phyloP scores from a whole-genome alignment of 2,888 invertebrate genomes.

The Xiphydria camelus region DNA sequence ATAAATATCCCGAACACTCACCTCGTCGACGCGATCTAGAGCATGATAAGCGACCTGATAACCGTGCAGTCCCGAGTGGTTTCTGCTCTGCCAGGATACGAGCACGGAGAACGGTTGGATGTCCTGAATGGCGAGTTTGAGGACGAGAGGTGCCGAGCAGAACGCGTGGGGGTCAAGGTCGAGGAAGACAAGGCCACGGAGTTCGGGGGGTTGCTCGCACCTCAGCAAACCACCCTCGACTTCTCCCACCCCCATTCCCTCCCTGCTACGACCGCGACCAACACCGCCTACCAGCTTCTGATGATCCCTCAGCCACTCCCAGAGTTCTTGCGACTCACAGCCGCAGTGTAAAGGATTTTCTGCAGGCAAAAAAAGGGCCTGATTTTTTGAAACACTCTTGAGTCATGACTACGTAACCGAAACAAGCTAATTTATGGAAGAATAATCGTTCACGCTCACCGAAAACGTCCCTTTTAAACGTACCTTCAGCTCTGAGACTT shows the following conservation, averaged over 20 bases:
- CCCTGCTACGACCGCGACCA: conserved; percentile 58
- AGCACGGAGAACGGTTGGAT: conserved; percentile 85
- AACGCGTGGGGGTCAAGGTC: conserved; percentile 80
- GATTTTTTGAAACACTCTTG: no score
- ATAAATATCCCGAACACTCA: conserved; percentile 50
- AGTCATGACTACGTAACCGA: no score
- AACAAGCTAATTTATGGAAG: no score
- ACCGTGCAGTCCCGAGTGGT: conserved; percentile 81
- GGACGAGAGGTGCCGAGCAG: conserved; percentile 81
- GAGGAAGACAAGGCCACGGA: conserved; percentile 75
- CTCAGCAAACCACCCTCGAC: conserved; percentile 60
- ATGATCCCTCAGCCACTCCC: conserved; percentile 91
- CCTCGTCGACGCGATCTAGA: conserved; percentile 64
- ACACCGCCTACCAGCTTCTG: conserved; percentile 71
- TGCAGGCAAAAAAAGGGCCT: conserved; percentile 59
- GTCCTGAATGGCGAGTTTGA: conserved; percentile 84
- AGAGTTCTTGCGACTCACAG: conserved; percentile 87
- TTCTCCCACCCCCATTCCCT: conserved; percentile 45
- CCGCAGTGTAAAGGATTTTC: conserved; percentile 89
- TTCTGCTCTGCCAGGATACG: conserved; percentile 88
- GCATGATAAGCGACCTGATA: conserved; percentile 85
- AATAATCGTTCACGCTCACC: no score
- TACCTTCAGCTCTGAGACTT: conserved; percentile 79
- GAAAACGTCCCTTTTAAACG: conserved; percentile 41
- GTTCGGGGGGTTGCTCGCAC: conserved; percentile 82